Evolutionary conservation across 2,797 vertebrate genomes (phyloP), one percentile per base, ranked within the genome.

Genomic region (Peromyscus attwateri): DNA sequence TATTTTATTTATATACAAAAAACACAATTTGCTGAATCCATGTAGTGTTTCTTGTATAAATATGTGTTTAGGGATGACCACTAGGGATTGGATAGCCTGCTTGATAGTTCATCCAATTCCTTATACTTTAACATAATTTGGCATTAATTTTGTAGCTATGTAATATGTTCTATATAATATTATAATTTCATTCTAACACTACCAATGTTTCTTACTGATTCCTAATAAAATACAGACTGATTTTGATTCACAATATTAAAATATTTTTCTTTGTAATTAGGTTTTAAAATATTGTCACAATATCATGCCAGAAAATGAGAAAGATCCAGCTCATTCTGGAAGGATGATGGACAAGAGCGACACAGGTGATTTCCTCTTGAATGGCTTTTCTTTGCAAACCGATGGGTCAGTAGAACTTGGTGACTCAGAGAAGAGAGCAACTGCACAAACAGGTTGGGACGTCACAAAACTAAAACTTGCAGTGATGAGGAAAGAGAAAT

Each of bases 301-400:
- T 96, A 93, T 31, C 92, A 98, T 98, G 98, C 89, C 90, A 95
- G 97, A 98, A 97, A 95, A 83, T 43, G 76, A 93, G 83, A 95
- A 31, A 91, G 37, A 92, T 90, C 93, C 94, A 13, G 84, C 8
- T 77, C 81, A 62, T 97, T 76, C 96, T 55, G 37, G 6, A 34
- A 37, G 4, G 13, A 87, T 29, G 55, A 55, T 1, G 84, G 62
- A 80, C 82, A 62, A 95, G 88, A 19, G 43, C 49, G 37, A 75
- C 17, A 75, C 84, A 95, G 96, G 98, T 98, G 97, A 1, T 73
- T 94, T 95, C 93, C 52, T 27, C 49, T 10, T 0, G 0, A 77
- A 87, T 49, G 94, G 29, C 57, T 92, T 97, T 95, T 79, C 68
- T 92, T 87, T 95, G 75, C 77, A 95, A 87, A 25, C 7, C 21